phyloP scores from a whole-genome alignment of 2,888 invertebrate genomes.

The Clistopyga incitator region DNA sequence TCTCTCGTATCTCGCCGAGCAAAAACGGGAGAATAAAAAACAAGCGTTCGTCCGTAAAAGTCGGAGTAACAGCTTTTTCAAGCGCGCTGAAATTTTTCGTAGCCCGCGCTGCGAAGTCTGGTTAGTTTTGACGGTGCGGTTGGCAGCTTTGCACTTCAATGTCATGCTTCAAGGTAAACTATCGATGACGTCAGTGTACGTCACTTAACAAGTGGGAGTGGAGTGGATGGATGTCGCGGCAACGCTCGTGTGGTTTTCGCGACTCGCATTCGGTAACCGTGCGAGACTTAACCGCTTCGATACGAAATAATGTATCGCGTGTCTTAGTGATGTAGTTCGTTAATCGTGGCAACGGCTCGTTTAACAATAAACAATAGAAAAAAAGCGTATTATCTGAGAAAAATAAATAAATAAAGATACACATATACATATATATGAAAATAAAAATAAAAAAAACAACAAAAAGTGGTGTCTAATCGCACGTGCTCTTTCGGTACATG shows the following conservation, averaged over 20 bases:
- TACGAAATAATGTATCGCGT: conserved; percentile 75
- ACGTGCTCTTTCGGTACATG: conserved; percentile 77
- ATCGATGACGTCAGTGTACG: conserved; percentile 84
- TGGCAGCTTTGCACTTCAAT: conserved; percentile 81
- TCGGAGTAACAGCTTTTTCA: background rate
- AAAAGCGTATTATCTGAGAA: background rate
- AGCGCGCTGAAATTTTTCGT: background rate
- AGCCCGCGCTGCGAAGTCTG: conserved; percentile 27
- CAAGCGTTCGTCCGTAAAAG: background rate
- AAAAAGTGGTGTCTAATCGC: conserved; percentile 63
- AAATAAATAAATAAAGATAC: conserved; percentile 15
- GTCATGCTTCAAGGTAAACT: conserved; percentile 85
- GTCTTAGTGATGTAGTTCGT: conserved; percentile 26
- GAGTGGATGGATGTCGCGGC: conserved; percentile 81
- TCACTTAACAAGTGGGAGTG: conserved; percentile 84
- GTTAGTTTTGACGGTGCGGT: conserved; percentile 53
- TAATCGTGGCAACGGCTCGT: background rate
- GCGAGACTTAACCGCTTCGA: conserved; percentile 72
- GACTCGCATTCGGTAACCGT: conserved; percentile 77
- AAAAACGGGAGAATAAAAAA: conserved; percentile 2
- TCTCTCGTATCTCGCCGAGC: background rate
- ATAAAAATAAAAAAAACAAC: conserved; percentile 44
- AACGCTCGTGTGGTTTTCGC: conserved; percentile 77
- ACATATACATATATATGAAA: conserved; percentile 6
- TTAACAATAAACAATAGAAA: conserved; percentile 25